These are phyloP conservation scores for Myopa tessellatipennis DNA, from an alignment of 2,888 invertebrate genomes.

Conservation along the genomic window DNA sequence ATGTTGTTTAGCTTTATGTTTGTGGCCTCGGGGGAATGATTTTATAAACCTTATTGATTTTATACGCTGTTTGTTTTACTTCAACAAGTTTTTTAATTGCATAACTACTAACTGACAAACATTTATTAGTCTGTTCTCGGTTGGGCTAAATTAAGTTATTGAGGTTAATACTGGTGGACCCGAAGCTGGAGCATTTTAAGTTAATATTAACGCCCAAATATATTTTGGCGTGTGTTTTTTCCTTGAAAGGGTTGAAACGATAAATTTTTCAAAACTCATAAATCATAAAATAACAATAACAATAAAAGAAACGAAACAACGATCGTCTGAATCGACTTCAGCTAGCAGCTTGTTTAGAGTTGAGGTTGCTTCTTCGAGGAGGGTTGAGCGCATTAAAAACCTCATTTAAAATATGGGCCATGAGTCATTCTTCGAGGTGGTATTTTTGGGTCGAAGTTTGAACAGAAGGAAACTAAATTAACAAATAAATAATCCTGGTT, in stretches of 20 bases:
- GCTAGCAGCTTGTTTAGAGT: too few relatives aligned
- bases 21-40: not conserved
- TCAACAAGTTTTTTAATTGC: not conserved
- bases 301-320: not conserved
- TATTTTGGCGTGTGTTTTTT: not conserved
- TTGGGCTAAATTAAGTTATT: conserved; percentile 13
- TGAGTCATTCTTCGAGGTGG: too few relatives aligned
- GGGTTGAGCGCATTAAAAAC: too few relatives aligned
- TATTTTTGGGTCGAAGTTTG: too few relatives aligned
- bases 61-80: conserved; percentile 14
- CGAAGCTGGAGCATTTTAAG: not conserved
- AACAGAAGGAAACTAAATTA: too few relatives aligned
- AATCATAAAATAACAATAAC: conserved; percentile 10
- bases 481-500: too few relatives aligned
- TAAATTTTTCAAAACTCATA: not conserved
- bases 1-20: not conserved
- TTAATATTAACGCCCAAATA: conserved; percentile 7
- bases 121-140: not conserved
- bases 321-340: not conserved
- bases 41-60: conserved; percentile 13
- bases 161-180: not conserved
- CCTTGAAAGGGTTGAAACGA: not conserved
- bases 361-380: too few relatives aligned
- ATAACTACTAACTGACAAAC: not conserved
- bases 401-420: too few relatives aligned